Evolutionary conservation across 2,113 vertebrate genomes (phyloP).

Genomic region (Progne subis): DNA sequence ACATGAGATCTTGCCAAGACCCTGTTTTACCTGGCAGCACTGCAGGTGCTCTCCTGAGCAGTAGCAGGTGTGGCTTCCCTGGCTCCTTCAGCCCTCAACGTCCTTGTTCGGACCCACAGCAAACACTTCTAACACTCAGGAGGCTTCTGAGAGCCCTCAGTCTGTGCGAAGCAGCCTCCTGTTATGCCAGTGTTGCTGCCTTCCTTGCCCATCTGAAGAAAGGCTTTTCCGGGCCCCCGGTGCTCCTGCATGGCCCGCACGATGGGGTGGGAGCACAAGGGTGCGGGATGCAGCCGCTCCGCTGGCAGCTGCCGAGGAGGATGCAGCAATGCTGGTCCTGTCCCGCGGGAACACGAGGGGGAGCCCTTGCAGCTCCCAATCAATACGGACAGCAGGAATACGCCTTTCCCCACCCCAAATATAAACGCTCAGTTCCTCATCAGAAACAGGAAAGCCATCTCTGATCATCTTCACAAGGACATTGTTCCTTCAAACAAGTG

Average conservation of each 20-base stretch:
- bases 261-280: fast-evolving
- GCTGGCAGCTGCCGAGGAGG: not conserved
- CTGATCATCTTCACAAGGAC: not conserved
- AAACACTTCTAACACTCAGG: fast-evolving
- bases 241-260: fast-evolving
- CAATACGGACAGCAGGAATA: fast-evolving
- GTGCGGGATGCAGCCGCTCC: fast-evolving
- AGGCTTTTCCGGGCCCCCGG: not conserved
- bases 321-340: not conserved
- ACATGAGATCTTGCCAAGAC: not conserved
- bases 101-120: too few species aligned
- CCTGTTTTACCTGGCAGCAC: not conserved
- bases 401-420: not conserved
- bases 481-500: not conserved
- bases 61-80: not conserved
- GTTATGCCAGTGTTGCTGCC: fast-evolving
- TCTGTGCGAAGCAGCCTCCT: fast-evolving
- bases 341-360: not conserved
- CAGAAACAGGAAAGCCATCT: not conserved
- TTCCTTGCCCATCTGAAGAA: not conserved
- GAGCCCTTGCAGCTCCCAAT: not conserved
- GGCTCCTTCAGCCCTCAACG: not conserved
- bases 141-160: not conserved
- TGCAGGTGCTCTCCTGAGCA: not conserved
- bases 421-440: not conserved